Evolutionary conservation across 2,113 vertebrate species (phyloP).

Genomic region (Cavia porcellus): DNA sequence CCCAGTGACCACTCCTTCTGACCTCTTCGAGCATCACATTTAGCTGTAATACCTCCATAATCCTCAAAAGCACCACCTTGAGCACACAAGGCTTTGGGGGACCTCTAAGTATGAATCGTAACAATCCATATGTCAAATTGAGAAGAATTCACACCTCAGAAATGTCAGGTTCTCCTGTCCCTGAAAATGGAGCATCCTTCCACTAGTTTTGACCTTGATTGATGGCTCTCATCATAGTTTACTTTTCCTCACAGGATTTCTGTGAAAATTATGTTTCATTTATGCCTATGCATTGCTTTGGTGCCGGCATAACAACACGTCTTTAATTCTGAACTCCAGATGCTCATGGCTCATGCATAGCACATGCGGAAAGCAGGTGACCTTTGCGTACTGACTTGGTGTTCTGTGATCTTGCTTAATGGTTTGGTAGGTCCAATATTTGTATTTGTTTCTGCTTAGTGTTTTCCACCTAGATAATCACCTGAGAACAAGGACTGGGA

Average conservation of each 20-base stretch:
- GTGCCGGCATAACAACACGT: too few relatives aligned
- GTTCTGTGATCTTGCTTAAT: background rate
- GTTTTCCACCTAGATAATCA: background rate
- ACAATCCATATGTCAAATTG: too few relatives aligned
- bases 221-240: background rate
- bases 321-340: background rate
- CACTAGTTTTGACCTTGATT: too few relatives aligned
- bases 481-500: background rate
- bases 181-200: rapidly evolving
- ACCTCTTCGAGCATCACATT: background rate
- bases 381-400: background rate
- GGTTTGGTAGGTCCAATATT: background rate
- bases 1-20: background rate
- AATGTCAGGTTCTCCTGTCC: rapidly evolving
- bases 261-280: background rate
- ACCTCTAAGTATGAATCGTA: background rate
- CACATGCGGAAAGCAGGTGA: background rate
- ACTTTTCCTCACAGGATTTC: background rate
- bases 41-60: background rate
- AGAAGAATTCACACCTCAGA: background rate
- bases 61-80: background rate
- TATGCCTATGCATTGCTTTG: background rate
- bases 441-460: background rate
- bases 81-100: background rate
- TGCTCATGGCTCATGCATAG: rapidly evolving